phyloP scores from a whole-genome alignment of 2,797 vertebrate genomes.

The Rhadinocentrus ornatus region DNA sequence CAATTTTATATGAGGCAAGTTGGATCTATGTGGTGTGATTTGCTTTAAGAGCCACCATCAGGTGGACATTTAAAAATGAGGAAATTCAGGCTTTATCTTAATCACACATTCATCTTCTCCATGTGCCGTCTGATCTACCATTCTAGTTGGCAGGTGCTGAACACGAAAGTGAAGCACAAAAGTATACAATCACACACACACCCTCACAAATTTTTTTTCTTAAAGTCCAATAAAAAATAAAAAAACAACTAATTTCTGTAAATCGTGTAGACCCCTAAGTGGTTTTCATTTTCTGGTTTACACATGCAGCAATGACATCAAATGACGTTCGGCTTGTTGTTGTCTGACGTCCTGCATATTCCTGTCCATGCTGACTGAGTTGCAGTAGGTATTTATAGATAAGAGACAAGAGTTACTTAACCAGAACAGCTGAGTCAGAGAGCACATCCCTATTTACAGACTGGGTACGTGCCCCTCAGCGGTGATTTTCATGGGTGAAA shows the following conservation, averaged over 20 bases:
- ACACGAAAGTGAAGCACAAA: background rate
- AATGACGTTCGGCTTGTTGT: slow-evolving; percentile 24
- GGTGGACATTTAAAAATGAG: too few relatives aligned
- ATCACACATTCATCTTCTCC: too few relatives aligned
- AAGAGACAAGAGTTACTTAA: slow-evolving; percentile 49
- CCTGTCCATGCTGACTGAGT: slow-evolving; percentile 26
- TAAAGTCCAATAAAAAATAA: background rate
- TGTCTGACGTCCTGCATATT: slow-evolving; percentile 7
- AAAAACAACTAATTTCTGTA: slow-evolving; percentile 11
- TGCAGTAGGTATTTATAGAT: slow-evolving; percentile 64
- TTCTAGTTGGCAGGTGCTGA: background rate
- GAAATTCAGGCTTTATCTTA: too few relatives aligned
- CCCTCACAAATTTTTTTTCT: background rate
- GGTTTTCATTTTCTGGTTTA: slow-evolving; percentile 53
- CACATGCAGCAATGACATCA: slow-evolving; percentile 32
- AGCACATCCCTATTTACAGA: slow-evolving; percentile 69
- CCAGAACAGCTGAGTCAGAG: slow-evolving; percentile 53
- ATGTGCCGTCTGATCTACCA: background rate
- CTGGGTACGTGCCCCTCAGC: background rate
- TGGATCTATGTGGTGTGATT: too few relatives aligned
- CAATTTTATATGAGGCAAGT: too few relatives aligned
- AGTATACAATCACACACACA: background rate
- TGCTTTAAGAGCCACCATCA: background rate
- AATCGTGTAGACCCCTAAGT: slow-evolving; percentile 19
- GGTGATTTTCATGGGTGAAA: slow-evolving; percentile 51